Evolutionary conservation across 1,140 invertebrate species (phyloP), one percentile per base, ranked within the genome.

Genomic region (Microplitis demolitor): DNA sequence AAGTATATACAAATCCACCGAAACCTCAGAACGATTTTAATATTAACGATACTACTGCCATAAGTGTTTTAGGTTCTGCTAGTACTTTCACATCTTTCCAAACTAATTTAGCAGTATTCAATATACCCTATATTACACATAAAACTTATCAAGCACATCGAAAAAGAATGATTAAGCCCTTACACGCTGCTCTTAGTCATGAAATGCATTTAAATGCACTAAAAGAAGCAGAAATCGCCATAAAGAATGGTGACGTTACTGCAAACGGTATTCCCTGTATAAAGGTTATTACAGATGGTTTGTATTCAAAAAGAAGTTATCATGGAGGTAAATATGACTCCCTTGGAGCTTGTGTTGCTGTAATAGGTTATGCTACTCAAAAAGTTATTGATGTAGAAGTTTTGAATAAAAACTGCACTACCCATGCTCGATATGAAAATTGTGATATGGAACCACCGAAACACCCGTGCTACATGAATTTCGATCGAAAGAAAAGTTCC

Each of bases 401-500:
- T 5, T 70, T 82, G 34, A 85, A 85, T 64, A 87, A 82, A 77
- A 82, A 76, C 72, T 87, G 85, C 62, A 72, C 64, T 14, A 74
- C 70, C 9, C 69, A 67, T 51, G 50, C 33, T 13, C 66, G 37
- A 58, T 73, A 67, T 24, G 14, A 69, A 39, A 68, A 60, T 16
- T 34, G 45, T 39, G 51, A 74, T 51, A 56, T 31, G 4, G 39
- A 60, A 58, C 34, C 69, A 34, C 24, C 66, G n/a, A n/a, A 71
- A 39, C 82, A 83, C 67, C n/a, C 13, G 4, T 84, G 83, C 69
- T 82, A 75, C 39, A 80, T 80, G 77, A 84, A 84, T 66, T 84
- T 74, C 72, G 54, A 33, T 33, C 68, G 69, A 4, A n/a, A 72
- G 11, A 58, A 66, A 54, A 72, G 66, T 9, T 39, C 37, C 5